Base-by-base conservation (phyloP, 2,888 invertebrate species). In the Drosophila nr. perissopoda region DNA sequence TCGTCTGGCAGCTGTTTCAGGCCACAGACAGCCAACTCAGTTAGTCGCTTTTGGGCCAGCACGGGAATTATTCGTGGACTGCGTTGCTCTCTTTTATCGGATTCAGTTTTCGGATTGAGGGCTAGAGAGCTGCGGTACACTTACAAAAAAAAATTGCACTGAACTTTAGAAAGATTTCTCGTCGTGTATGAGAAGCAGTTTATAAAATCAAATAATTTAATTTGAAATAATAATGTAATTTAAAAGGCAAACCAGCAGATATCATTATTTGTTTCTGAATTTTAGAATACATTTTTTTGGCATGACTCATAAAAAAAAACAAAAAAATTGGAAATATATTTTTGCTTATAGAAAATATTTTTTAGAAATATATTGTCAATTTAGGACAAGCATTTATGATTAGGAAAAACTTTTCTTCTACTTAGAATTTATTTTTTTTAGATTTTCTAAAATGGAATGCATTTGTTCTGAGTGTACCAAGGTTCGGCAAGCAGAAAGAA, bases 1-100 rank as follows among this genome's bases (percentile, higher is more conserved):
- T 70, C 71, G 79, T 89, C 89, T 89, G 87, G 88, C 87, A 89
- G 79, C 89, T 87, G 90, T 80, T 81, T 51, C 75, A 60, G 29
- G 70, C 59, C 74, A 69, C 58, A 77, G 77, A 65, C 82, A 81
- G 69, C 61, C 78, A 58, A 58, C 59, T 71, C 69, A 63, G 46
- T 25, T 46, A 16, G 46, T 46, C 46, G 25, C 46, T 25, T 16
- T 57, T 73, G 67, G 70, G 74, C 72, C 77, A 57, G 69, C 75
- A 67, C 53, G 16, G 67, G 67, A 64, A 75, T 69, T 77, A 70
- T 81, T 74, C 61, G 53, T 36, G 27, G 62, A 11, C 46, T 16
- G 59, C 59, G 21, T 25, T 36, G 16, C 36, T 36, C 75, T 76
- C 67, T 76, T 79, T 88, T 91, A 88, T 88, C 91, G 72, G 89